Base-by-base conservation (phyloP, 2,888 invertebrate genomes). In the Pheosia tremula region DNA sequence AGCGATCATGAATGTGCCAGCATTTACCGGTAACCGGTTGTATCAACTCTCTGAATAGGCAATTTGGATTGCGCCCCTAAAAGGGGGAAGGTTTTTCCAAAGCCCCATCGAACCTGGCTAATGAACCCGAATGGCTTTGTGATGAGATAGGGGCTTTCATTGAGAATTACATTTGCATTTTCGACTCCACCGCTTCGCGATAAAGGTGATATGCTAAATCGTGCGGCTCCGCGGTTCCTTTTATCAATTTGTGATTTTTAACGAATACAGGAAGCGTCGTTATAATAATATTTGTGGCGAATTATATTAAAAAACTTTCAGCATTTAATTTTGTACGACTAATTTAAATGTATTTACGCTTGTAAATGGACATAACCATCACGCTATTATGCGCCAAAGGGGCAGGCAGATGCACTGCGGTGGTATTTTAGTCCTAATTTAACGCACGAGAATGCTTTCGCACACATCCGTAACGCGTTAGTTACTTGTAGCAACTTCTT, bases 81-180 rank as follows among this genome's bases (percentile, higher is more conserved):
- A 73, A 68, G 69, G 65, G 60, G 68, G 61, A 54, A 63, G 60
- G 65, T 75, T 79, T 79, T 80, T 76, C 67, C 72, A 73, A 79
- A 80, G 77, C 72, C 70, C 67, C 68, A 64, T 57, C 69, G 63
- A 74, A 69, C 71, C 71, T 73, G 75, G 68, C 75, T 84, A 84
- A 84, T 84, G 84, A 85, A 79, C 74, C 79, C 62, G 80, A 83
- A 85, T 71, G 71, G 77, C 77, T 82, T 84, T 85, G 81, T 83
- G 77, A 73, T 66, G 75, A 82, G 82, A 84, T 82, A 81, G 65
- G 64, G 61, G 63, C 61, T 68, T 76, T 70, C 67, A 61, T 62
- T 57, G 58, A 59, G 56, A 60, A 56, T 68, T 60, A 67, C 66
- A 67, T 66, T 63, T 66, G 54, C 66, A 71, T 66, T 72, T 67